Evolutionary conservation across 2,888 invertebrate genomes (phyloP).

Genomic region (Limnephilus marmoratus): DNA sequence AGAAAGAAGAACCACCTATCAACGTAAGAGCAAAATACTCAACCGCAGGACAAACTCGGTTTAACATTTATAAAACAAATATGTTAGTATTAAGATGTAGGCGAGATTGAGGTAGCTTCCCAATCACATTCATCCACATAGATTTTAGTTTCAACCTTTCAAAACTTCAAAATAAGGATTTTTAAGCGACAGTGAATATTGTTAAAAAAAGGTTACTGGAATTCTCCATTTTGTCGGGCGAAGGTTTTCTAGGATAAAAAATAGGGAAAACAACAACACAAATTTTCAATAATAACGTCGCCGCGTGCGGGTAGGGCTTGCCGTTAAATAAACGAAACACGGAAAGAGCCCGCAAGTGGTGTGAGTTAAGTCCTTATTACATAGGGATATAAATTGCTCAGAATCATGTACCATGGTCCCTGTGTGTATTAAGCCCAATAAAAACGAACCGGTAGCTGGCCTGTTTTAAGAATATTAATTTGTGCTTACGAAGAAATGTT

Average conservation of each 20-base stretch:
- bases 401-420: background rate
- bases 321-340: background rate
- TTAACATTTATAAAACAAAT: background rate
- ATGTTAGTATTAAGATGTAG: background rate
- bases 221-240: background rate
- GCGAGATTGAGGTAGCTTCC: background rate
- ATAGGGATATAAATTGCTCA: background rate
- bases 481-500: background rate
- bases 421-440: background rate
- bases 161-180: background rate
- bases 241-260: background rate
- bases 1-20: background rate
- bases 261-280: background rate
- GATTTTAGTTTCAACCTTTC: background rate
- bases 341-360: background rate
- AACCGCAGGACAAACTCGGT: background rate
- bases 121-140: background rate
- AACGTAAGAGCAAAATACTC: background rate
- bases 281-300: background rate
- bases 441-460: background rate
- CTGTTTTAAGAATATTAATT: background rate
- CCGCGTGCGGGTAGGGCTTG: background rate
- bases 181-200: background rate
- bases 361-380: background rate
- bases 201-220: background rate